These are phyloP conservation scores for Eidolon dupreanum DNA, from an alignment of 2,797 vertebrate genomes.

Conservation along the genomic window DNA sequence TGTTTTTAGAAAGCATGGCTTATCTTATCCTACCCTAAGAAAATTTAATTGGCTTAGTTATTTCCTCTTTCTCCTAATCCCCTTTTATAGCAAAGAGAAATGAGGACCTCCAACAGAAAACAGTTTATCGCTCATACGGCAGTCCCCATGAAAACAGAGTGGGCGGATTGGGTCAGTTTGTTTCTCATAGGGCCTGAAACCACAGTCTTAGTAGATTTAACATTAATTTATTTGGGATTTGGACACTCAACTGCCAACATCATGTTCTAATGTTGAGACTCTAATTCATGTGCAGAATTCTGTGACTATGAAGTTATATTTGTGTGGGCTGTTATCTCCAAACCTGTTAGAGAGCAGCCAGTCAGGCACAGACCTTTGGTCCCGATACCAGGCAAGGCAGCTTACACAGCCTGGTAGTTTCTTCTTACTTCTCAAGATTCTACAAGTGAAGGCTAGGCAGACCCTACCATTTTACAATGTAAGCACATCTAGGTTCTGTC, in stretches of 20 bases:
- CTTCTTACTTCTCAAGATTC: not conserved
- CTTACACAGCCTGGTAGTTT: not conserved
- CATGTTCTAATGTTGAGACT: not conserved
- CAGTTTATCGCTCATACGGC: not conserved
- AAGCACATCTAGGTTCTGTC: not conserved
- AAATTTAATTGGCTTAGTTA: not conserved
- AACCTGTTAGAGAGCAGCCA: not conserved
- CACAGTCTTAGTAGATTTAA: not conserved
- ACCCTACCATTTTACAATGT: not conserved
- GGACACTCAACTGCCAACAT: not conserved
- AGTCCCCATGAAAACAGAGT: not conserved
- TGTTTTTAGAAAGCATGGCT: not conserved
- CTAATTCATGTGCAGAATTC: not conserved
- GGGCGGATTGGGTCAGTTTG: not conserved
- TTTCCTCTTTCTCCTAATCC: slow-evolving; percentile 27
- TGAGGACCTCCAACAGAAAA: not conserved
- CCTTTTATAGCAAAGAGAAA: slow-evolving; percentile 26
- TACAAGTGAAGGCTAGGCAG: not conserved
- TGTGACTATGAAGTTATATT: not conserved
- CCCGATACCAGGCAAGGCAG: not conserved
- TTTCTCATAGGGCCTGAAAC: not conserved
- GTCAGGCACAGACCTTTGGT: not conserved
- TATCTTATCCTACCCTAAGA: not conserved
- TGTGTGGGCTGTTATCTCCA: not conserved
- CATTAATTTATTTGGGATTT: not conserved